Percentiles rank a stretch among this genome's conserved stretches.
Evolutionary conservation across 2,888 invertebrate species (phyloP).

Genomic region (Hybos culiciformis): DNA sequence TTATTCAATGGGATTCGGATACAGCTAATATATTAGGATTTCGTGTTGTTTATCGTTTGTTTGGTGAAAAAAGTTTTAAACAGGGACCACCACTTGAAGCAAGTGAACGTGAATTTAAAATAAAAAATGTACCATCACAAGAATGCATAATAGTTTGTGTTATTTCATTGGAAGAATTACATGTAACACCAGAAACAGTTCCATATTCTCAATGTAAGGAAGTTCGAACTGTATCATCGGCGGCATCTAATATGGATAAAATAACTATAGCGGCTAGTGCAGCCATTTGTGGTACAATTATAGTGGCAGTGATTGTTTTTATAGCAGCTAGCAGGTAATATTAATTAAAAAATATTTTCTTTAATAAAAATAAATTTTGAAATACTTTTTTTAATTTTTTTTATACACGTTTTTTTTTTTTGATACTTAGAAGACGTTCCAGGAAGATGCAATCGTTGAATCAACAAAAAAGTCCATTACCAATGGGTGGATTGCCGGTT

Average conservation of each 20-base stretch:
- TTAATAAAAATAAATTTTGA: not conserved
- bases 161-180: slow-evolving; percentile 75
- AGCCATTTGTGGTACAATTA: slow-evolving; percentile 83
- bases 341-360: slow-evolving; percentile 1
- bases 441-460: slow-evolving; percentile 57
- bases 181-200: slow-evolving; percentile 74
- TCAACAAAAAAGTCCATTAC: slow-evolving; percentile 51
- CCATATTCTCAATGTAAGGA: slow-evolving; percentile 79
- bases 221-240: slow-evolving; percentile 70
- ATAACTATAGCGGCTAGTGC: slow-evolving; percentile 89
- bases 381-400: not conserved
- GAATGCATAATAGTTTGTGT: slow-evolving; percentile 91
- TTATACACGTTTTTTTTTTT: not conserved
- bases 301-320: slow-evolving; percentile 79
- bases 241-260: slow-evolving; percentile 84
- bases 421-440: slow-evolving; percentile 45
- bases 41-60: slow-evolving; percentile 74
- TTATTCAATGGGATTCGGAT: slow-evolving; percentile 85
- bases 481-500: slow-evolving; percentile 60
- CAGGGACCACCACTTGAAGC: slow-evolving; percentile 81
- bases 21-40: slow-evolving; percentile 79
- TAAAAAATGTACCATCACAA: slow-evolving; percentile 84
- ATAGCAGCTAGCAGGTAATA: slow-evolving; percentile 60
- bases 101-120: slow-evolving; percentile 81
- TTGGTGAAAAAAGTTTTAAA: slow-evolving; percentile 80